Base-by-base conservation (phyloP, 53 echinoderm and acorn worm species). In the Zoroaster sp. region DNA sequence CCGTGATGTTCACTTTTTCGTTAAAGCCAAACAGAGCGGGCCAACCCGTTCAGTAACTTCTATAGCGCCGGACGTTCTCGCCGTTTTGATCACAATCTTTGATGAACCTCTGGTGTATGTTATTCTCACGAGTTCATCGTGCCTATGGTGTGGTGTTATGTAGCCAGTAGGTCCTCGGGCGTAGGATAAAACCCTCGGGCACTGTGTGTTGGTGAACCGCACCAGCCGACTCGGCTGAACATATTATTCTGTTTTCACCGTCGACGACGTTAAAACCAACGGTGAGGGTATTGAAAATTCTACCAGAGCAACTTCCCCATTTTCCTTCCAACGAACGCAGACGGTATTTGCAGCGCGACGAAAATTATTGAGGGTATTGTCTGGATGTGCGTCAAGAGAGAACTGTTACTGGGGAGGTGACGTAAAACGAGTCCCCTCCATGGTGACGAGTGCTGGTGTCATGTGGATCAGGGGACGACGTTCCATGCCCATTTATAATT, bases 371-470 rank as follows among this genome's bases (percentile, higher is more conserved):
- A 93, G 66, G 7, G 87, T 90, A 32, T 87, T 90, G 20, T 83
- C n/a, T 47, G 92, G 51, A n/a, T n/a, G n/a, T n/a, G n/a, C n/a
- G n/a, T n/a, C n/a, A n/a, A n/a, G n/a, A n/a, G n/a, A n/a, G n/a
- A n/a, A n/a, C 92, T 94, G 54, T 94, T 94, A 44, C 92, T 90
- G 4, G 92, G 94, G 43, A 92, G 41, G 92, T 94, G 32, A 92
- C 81, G 88, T 94, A 94, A 72, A 94, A 94, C 20, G 41, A 40
- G 74, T 42, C 74, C n/a, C n/a, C 76, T 44, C 47, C 76, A 76
- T 76, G 76, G 33, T 46, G 46, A 32, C 23, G 51, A 3, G 4
- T 76, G 12, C n/a, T 8, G 30, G 7, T 47, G 45, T 47, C 8
- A 20, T 72, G 72, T 37, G 38, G 15, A 14, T 7, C 2, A 72